Evolutionary conservation across 1,140 invertebrate species (phyloP), one percentile per base, ranked within the genome.

Genomic region (Cydia splendana): DNA sequence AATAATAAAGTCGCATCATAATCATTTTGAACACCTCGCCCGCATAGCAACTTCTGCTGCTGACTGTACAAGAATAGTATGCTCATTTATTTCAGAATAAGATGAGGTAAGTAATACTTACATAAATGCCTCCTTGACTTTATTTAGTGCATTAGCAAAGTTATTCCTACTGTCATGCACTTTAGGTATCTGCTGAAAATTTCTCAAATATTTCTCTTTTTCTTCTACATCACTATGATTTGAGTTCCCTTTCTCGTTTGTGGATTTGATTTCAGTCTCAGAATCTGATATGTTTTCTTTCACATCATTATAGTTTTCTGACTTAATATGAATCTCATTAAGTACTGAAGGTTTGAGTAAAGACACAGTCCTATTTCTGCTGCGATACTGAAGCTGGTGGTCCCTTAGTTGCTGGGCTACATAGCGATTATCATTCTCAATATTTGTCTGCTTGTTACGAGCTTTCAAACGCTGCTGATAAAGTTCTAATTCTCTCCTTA

Each of bases 381-480:
- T 89, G 28, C 85, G 81, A 82, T 89, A 88, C 77, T 93, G 92
- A 51, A 88, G 42, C 80, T 93, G 90, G 78, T 94, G 89, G 75
- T 93, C 93, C 77, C 88, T 82, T 45, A 94, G 78, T 78, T 94
- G 93, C 78, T 93, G 90, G 24, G 93, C 93, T n/a, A 94, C 87
- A 84, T 93, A 91, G 69, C 81, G 85, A 79, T 91, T 89, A 67
- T 94, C 93, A 86, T 89, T 89, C 76, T 94, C 93, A 57, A 90
- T 85, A 75, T 90, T 92, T 6, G 92, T 81, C 62, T 91, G 87
- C 78, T 91, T 93, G 77, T 93, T 93, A 42, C 85, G 86, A 30
- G 88, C 85, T 80, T 93, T 93, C 13, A 93, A 77, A 18, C 88
- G 85, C 67, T 93, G 91, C 78, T 93, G 93, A 77, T 94, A 93